Evolutionary conservation across 2,113 vertebrate species (phyloP).

Genomic region (Scomber japonicus): DNA sequence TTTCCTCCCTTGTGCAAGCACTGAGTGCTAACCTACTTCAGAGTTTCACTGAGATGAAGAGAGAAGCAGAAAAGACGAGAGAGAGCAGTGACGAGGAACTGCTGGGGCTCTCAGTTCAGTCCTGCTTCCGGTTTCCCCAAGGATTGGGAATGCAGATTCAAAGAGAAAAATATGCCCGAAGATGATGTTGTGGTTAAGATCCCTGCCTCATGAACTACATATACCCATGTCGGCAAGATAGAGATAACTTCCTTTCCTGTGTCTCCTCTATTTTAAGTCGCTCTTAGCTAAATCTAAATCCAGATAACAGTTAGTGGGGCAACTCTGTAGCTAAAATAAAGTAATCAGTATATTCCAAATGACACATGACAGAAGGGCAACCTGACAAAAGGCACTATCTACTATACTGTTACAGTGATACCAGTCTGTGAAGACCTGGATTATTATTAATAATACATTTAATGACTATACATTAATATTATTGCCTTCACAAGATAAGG

Average conservation of each 20-base stretch:
- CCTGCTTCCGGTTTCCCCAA: slow-evolving; percentile 50
- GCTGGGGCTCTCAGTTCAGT: slow-evolving; percentile 15
- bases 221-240: slow-evolving; percentile 3
- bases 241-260: slow-evolving; percentile 20
- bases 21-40: slow-evolving; percentile 76
- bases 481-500: slow-evolving; percentile 19
- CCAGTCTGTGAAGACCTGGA: slow-evolving; percentile 1
- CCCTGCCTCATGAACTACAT: slow-evolving; percentile 37
- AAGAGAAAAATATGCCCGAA: slow-evolving; percentile 35
- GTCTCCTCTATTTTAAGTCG: slow-evolving; percentile 20
- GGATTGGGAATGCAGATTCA: slow-evolving; percentile 50
- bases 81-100: slow-evolving; percentile 22
- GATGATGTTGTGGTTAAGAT: slow-evolving; percentile 48
- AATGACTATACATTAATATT: background rate
- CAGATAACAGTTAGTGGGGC: background rate
- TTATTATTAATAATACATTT: slow-evolving; percentile 20
- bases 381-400: background rate
- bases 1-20: slow-evolving; percentile 75
- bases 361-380: background rate
- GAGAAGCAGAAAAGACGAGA: slow-evolving; percentile 10
- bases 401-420: background rate
- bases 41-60: slow-evolving; percentile 57
- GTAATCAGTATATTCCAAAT: background rate
- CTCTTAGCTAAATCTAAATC: slow-evolving; percentile 12
- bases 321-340: background rate